Base-by-base conservation (phyloP, 2,888 invertebrate species). In the Smittia sp. region DNA sequence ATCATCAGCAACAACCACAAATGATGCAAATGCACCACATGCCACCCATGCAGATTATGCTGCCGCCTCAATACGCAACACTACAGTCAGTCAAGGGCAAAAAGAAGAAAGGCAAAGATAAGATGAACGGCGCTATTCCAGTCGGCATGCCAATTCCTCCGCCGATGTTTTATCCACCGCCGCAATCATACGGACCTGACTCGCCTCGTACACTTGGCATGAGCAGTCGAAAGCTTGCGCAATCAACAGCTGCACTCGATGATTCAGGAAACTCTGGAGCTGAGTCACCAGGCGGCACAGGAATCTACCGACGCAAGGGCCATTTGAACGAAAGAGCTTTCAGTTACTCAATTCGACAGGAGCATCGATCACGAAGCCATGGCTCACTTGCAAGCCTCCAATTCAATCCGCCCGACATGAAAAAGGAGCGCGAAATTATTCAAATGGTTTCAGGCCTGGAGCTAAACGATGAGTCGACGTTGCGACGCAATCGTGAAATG, bases 301-400 rank as follows among this genome's bases (percentile, higher is more conserved):
- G 91, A n/a, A 94, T 95, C 76, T 95, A 95, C 80, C 85, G 93
- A 78, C 91, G 94, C 79, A 94, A 95, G 79, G 95, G 95, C 0
- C 95, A 96, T 79, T 83, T 96, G 76, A 96, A 96, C 82, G 96
- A 96, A 81, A 85, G 95, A 70, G 96, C 96, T 24, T 96, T 96
- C 80, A 94, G 94, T 74, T 95, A 96, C 83, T 95, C 95, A 77
- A 96, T 96, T 79, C 85, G 96, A 74, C 95, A 96, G 81, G 96
- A 96, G 81, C 95, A 96, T 80, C 87, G 96, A 76, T 94, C 94
- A 80, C 86, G 96, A 75, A 95, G 94, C 78, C 95, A 96, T 81
- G 95, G 95, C 75, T 94, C 94, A 75, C 85, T 96, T 80, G 94
- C 95, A 75, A 95, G 94, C 80, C 84, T 96, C 75, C 94, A 94